Percentiles rank a stretch among this genome's conserved stretches.
These are phyloP conservation scores for Apamea crenata DNA, from an alignment of 2,888 invertebrate species.

Conservation along the genomic window DNA sequence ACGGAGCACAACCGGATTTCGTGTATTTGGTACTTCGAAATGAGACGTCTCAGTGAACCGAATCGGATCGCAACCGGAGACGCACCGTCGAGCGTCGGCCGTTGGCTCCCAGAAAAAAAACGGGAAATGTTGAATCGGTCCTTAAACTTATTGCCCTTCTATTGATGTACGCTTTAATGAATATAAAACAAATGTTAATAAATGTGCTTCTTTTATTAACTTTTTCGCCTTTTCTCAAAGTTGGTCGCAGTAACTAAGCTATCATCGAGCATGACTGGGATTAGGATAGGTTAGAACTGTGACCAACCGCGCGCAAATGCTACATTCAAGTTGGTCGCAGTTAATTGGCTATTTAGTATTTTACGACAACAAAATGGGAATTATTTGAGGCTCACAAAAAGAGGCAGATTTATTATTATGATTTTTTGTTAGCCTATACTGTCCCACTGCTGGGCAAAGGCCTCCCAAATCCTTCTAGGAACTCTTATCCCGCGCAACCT, in stretches of 20 bases:
- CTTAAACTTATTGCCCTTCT: background rate
- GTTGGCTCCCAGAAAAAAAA: background rate
- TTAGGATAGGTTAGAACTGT: background rate
- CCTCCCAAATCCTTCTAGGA: background rate
- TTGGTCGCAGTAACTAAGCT: background rate
- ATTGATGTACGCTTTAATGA: background rate
- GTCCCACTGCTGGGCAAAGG: background rate
- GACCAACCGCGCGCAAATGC: background rate
- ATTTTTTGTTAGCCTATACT: background rate
- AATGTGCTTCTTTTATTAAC: background rate
- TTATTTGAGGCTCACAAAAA: background rate
- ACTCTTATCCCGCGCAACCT: too few relatives aligned
- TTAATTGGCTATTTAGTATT: background rate
- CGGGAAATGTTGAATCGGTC: background rate
- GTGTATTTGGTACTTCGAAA: background rate
- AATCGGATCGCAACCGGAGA: background rate
- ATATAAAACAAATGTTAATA: too few relatives aligned
- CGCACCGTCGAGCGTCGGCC: too few relatives aligned
- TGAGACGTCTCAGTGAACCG: background rate
- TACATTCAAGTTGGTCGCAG: background rate
- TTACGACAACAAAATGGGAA: background rate
- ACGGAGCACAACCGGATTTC: background rate
- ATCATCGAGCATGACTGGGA: background rate
- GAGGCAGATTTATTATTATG: background rate
- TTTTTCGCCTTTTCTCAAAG: background rate